A percentile compares a stretch with the other conserved stretches of the same genome.
Conservation (phyloP, 2,888 invertebrate species). For the Apotomis turbidana region DNA sequence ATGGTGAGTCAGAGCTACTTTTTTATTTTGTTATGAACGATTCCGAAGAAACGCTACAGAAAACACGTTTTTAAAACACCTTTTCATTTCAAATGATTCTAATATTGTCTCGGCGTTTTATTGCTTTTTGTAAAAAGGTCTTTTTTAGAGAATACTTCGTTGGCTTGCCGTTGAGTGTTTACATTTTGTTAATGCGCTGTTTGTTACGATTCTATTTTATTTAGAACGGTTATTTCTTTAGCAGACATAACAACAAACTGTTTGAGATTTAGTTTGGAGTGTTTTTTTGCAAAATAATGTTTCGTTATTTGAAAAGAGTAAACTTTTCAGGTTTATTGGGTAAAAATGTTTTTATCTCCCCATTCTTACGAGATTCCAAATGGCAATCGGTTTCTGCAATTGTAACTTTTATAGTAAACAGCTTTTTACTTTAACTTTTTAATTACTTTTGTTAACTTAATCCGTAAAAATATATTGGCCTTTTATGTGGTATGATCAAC, state of each 20-base stretch:
- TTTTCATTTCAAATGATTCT: conserved; percentile 28
- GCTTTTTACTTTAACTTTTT: too few species aligned
- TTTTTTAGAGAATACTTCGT: conserved; percentile 11
- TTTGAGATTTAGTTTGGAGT: background rate
- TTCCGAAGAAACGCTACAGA: conserved; percentile 7
- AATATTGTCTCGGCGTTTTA: conserved; percentile 32
- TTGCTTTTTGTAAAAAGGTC: conserved; percentile 17
- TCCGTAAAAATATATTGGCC: too few species aligned
- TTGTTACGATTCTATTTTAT: conserved; percentile 8
- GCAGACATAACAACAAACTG: background rate
- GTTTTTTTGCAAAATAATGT: background rate
- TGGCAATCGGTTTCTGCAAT: too few species aligned
- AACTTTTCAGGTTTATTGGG: too few species aligned
- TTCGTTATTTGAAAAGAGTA: too few species aligned
- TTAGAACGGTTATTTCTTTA: background rate
- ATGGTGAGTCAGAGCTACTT: background rate
- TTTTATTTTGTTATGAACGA: background rate
- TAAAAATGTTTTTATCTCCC: too few species aligned
- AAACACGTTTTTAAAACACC: conserved; percentile 19
- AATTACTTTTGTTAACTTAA: too few species aligned
- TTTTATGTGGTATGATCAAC: too few species aligned
- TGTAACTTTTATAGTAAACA: too few species aligned
- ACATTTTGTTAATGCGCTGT: conserved; percentile 4
- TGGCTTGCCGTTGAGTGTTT: background rate
- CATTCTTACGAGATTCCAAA: too few species aligned